Conservation (phyloP, 2,797 vertebrate species). For the Micropoecilia bifurca region DNA sequence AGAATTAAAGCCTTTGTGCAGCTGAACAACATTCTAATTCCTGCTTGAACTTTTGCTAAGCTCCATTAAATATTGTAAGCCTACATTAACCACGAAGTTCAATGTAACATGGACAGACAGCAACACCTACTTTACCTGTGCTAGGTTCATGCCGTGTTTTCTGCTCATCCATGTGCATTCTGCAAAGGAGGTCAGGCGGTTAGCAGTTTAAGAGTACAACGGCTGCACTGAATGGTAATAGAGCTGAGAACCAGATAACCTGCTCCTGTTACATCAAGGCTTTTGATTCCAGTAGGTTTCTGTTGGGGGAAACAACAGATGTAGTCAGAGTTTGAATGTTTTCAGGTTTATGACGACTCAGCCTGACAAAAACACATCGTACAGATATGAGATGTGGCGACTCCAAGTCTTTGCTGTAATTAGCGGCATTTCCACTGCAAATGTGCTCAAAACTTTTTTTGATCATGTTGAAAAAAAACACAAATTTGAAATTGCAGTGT, state of each 20-base stretch:
- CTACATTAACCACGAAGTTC: conserved; percentile 25
- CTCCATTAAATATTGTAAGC: conserved; percentile 48
- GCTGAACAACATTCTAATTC: conserved; percentile 36
- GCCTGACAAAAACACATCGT: too few relatives aligned
- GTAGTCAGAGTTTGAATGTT: background rate
- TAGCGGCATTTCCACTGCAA: too few relatives aligned
- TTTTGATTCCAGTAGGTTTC: background rate
- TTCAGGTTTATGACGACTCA: background rate
- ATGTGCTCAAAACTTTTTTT: too few relatives aligned
- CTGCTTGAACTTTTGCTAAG: conserved; percentile 42
- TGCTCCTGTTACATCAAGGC: background rate
- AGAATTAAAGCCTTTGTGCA: conserved; percentile 25
- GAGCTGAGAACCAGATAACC: background rate
- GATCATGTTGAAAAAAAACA: too few relatives aligned
- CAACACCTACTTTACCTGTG: conserved; percentile 20
- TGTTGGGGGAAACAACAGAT: background rate
- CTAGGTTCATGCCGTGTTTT: conserved; percentile 13
- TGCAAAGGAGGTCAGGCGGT: background rate
- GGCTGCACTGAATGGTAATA: background rate
- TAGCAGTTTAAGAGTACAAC: background rate
- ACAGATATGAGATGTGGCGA: too few relatives aligned
- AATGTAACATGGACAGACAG: conserved; percentile 25
- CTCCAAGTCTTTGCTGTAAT: background rate
- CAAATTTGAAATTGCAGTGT: too few relatives aligned
- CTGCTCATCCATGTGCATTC: background rate